phyloP scores from a whole-genome alignment of 2,888 invertebrate species.

The Alitta virens region DNA sequence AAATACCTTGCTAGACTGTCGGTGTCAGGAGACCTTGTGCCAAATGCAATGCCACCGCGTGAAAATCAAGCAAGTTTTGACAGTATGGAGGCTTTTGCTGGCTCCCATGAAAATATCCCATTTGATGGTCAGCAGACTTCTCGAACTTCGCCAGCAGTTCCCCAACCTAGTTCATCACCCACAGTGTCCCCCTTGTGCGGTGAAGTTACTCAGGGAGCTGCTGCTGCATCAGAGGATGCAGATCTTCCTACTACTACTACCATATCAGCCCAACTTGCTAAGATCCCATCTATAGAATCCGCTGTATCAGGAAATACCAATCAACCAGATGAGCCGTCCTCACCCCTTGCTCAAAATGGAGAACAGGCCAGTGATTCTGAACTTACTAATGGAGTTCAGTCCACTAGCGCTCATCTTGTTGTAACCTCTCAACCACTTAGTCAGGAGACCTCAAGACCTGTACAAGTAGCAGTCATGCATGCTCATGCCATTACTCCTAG shows the following conservation, averaged over 20 bases:
- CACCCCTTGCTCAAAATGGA: slow-evolving; percentile 7
- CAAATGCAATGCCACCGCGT: slow-evolving; percentile 15
- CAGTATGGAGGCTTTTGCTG: slow-evolving; percentile 45
- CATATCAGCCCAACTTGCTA: slow-evolving; percentile 30
- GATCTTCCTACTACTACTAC: slow-evolving; percentile 13
- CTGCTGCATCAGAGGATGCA: neutral
- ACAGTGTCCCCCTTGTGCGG: neutral
- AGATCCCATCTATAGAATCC: slow-evolving; percentile 32
- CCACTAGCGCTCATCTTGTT: slow-evolving; percentile 16
- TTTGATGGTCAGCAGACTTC: neutral
- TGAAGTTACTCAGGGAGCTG: neutral
- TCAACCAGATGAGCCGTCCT: neutral
- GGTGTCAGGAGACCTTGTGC: neutral
- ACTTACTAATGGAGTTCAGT: neutral
- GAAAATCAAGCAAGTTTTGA: slow-evolving; percentile 38
- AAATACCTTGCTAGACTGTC: neutral
- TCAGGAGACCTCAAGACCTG: slow-evolving; percentile 13
- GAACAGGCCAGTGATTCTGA: slow-evolving; percentile 1
- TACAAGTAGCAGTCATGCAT: slow-evolving; percentile 5
- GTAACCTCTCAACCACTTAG: slow-evolving; percentile 18
- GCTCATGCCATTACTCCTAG: slow-evolving; percentile 7
- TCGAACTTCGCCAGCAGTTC: neutral
- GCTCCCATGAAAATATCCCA: slow-evolving; percentile 36
- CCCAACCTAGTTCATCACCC: neutral
- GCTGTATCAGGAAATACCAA: slow-evolving; percentile 20